Percentiles rank a stretch among this genome's conserved stretches.
phyloP scores from a whole-genome alignment of 2,113 vertebrate species.

The Axis porcinus region DNA sequence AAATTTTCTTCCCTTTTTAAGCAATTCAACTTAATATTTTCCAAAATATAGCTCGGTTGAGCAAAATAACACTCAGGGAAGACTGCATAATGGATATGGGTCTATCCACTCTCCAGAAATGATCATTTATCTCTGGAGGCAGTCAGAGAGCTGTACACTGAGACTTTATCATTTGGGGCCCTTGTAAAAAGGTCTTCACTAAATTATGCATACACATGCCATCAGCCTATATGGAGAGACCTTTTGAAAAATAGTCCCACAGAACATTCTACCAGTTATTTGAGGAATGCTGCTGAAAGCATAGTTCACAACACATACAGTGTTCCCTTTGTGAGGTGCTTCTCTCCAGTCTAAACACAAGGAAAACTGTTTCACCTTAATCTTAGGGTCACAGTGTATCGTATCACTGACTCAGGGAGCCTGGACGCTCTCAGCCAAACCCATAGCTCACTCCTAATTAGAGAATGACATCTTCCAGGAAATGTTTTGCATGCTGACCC shows the following conservation, averaged over 20 bases:
- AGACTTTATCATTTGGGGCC: background rate
- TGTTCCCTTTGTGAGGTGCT: background rate
- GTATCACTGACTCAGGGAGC: background rate
- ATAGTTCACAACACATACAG: background rate
- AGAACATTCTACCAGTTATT: background rate
- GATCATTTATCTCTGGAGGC: background rate
- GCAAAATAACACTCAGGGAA: background rate
- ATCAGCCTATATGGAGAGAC: background rate
- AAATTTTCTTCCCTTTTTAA: conserved; percentile 7
- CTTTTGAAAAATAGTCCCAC: background rate
- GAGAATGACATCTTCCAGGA: background rate
- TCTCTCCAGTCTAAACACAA: background rate
- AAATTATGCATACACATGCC: background rate
- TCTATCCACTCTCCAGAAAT: background rate
- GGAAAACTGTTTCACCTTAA: background rate
- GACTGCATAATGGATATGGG: background rate
- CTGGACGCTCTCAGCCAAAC: background rate
- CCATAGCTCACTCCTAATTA: background rate
- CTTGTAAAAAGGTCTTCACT: conserved; percentile 30
- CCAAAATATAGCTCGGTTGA: background rate
- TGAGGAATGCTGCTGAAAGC: background rate
- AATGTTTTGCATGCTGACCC: background rate
- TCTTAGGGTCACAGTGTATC: background rate
- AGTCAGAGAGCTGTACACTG: background rate
- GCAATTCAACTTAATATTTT: background rate